These are phyloP conservation scores for Sicus ferrugineus DNA, from an alignment of 2,888 invertebrate genomes.

Conservation along the genomic window DNA sequence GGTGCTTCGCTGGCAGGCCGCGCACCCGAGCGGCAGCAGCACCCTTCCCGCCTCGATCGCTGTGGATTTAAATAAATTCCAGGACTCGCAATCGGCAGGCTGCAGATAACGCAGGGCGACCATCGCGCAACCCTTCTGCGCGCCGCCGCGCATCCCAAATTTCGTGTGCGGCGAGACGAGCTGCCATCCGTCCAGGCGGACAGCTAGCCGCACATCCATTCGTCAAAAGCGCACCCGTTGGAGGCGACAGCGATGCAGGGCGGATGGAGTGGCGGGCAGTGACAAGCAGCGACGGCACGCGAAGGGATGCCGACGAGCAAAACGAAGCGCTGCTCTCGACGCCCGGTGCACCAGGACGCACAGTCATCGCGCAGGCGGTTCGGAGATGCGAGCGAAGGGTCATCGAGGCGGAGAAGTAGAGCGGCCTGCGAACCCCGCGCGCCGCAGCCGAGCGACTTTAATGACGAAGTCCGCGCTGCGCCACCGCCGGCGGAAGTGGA, in stretches of 20 bases:
- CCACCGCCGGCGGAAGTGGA: slow-evolving; percentile 34
- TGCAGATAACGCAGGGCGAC: slow-evolving; percentile 2
- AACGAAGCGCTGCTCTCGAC: background rate
- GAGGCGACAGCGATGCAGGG: slow-evolving; percentile 9
- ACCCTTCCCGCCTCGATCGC: slow-evolving; percentile 8
- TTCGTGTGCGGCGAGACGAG: background rate
- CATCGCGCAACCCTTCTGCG: too few relatives aligned
- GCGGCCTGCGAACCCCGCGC: background rate
- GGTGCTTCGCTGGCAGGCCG: slow-evolving; percentile 11
- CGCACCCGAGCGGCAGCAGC: background rate
- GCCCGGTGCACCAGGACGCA: background rate
- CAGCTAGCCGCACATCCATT: slow-evolving; percentile 52
- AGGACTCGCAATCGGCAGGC: background rate
- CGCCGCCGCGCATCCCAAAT: background rate
- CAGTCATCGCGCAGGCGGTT: background rate
- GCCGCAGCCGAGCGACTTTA: slow-evolving; percentile 30
- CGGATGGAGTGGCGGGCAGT: too few relatives aligned
- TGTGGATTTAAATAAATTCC: slow-evolving; percentile 31
- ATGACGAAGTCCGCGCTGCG: slow-evolving; percentile 30
- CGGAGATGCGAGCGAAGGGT: slow-evolving; percentile 16
- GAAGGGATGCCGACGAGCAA: background rate
- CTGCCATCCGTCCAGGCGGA: slow-evolving; percentile 9
- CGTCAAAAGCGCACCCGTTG: slow-evolving; percentile 53
- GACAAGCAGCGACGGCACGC: background rate
- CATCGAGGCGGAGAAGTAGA: background rate